Base-by-base conservation (phyloP, 1,140 invertebrate species). In the Caenorhabditis briggsae region DNA sequence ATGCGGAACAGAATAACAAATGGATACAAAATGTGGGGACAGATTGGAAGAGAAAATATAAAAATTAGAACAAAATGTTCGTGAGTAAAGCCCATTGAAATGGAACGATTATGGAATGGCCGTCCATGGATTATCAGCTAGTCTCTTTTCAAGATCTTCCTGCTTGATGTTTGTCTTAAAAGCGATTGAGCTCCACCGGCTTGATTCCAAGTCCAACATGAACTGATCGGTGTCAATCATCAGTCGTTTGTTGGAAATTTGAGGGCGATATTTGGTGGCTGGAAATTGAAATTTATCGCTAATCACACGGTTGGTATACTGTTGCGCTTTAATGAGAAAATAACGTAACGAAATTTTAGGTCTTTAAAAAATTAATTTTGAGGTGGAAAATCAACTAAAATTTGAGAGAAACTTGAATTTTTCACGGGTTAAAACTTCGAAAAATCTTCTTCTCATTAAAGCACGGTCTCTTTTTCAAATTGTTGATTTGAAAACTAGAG, bases 141-240 rank as follows among this genome's bases (percentile, higher is more conserved):
- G 43, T 23, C 46, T 78, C 18, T 78, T 78, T 14, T 78, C 70
- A 2, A 78, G 23, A 78, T 78, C 70, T 20, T 78, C 70, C n/a
- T 20, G 48, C 33, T 78, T 78, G 2, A 53, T 78, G 53, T 50
- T 50, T 7, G 70, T 78, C 14, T 78, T 78, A 20, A 78, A 78
- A 25, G 70, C 70, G 23, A 78, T 78, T 23, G 70, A 78, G 20
- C 70, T 78, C 70, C 70, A 78, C 2, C 70, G 70, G 23, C 70
- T 78, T 23, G 70, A 78, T 43, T 78, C 70, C 0, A 78, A 46
- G 23, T 78, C 70, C 12, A 78, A 41, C 70, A 78, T 78, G n/a
- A 78, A 78, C 23, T 78, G 70, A 50, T 78, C 70, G 11, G 70
- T 78, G n/a, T 78, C 70, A 23, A 78, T 78, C 70, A 78, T 78